phyloP scores from a whole-genome alignment of 2,888 invertebrate genomes.

The Myopa tessellatipennis region DNA sequence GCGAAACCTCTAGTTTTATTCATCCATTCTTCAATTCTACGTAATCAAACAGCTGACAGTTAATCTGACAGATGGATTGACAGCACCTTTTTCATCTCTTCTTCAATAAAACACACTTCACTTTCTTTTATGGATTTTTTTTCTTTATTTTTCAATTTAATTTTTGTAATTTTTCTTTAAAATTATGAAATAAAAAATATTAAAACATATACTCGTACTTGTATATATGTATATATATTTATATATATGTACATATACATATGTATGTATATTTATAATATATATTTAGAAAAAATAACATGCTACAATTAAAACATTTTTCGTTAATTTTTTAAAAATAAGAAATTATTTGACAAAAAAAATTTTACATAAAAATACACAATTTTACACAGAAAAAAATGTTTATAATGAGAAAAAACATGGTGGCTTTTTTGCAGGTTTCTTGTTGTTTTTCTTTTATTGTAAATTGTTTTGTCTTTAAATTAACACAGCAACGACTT shows the following conservation, averaged over 20 bases:
- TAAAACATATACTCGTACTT: conserved; percentile 59
- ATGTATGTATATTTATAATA: not conserved
- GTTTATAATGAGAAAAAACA: conserved; percentile 43
- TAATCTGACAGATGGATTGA: too few species aligned
- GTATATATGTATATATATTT: conserved; percentile 4
- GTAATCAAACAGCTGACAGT: too few species aligned
- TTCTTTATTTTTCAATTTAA: conserved; percentile 50
- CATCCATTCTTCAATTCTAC: too few species aligned
- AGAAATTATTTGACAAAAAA: conserved; percentile 32
- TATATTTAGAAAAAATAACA: conserved; percentile 50
- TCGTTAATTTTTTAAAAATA: conserved; percentile 35
- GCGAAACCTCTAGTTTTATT: too few species aligned
- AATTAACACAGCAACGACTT: conserved; percentile 68
- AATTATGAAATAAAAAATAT: conserved; percentile 54
- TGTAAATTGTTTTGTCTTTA: conserved; percentile 50
- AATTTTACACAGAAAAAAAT: not conserved
- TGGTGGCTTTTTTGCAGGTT: conserved; percentile 39
- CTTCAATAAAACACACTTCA: not conserved
- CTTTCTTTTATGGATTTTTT: conserved; percentile 45
- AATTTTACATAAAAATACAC: conserved; percentile 31
- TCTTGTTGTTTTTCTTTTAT: conserved; percentile 43
- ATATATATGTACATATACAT: conserved; percentile 48
- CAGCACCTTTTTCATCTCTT: not conserved
- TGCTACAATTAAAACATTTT: conserved; percentile 50
- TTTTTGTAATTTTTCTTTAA: conserved; percentile 49